phyloP scores from a whole-genome alignment of 2,113 vertebrate species.

The Gymnobelideus leadbeateri region DNA sequence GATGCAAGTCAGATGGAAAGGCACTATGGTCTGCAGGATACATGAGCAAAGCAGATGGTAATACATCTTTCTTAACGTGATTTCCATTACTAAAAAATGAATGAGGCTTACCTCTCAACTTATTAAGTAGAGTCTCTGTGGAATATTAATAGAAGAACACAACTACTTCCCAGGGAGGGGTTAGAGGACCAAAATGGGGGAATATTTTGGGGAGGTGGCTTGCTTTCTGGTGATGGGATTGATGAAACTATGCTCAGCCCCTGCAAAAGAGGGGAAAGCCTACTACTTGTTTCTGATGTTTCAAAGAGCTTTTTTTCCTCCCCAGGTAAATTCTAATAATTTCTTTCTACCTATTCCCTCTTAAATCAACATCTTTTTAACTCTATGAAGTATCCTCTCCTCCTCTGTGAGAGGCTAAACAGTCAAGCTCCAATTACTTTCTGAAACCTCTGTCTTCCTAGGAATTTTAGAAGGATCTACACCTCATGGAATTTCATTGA shows the following conservation, averaged over 20 bases:
- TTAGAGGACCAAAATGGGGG: neutral
- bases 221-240: neutral
- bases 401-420: neutral
- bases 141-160: neutral
- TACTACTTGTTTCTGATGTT: neutral
- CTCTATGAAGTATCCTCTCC: neutral
- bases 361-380: neutral
- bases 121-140: neutral
- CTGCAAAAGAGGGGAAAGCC: neutral
- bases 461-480: neutral
- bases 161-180: neutral
- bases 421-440: neutral
- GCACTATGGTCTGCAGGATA: neutral
- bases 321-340: neutral
- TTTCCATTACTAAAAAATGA: neutral
- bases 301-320: neutral
- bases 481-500: neutral
- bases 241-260: neutral
- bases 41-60: neutral
- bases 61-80: neutral
- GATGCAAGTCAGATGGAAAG: neutral
- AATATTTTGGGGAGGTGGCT: neutral
- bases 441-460: neutral
- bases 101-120: neutral
- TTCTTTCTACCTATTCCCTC: neutral